Evolutionary conservation across 2,797 vertebrate genomes (phyloP).

Genomic region (Fundulus diaphanus): DNA sequence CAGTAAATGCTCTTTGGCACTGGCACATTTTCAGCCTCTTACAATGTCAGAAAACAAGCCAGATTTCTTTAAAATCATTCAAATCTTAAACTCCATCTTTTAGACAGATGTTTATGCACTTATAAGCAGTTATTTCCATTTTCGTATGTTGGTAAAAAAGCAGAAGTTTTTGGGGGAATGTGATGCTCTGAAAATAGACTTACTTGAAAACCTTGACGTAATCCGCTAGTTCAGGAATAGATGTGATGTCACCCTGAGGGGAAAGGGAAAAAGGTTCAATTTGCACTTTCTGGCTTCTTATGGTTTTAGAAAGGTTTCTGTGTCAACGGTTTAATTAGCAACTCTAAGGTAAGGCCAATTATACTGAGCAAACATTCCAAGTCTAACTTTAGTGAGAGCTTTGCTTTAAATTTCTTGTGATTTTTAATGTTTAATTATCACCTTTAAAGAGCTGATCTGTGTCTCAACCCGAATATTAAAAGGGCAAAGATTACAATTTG

Average conservation of each 20-base stretch:
- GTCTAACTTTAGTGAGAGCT: not conserved
- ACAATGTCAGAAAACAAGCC: slow-evolving; percentile 50
- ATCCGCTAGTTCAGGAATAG: slow-evolving; percentile 98
- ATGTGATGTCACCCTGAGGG: slow-evolving; percentile 96
- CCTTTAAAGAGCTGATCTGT: not conserved
- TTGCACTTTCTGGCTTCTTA: not conserved
- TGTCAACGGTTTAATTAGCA: not conserved
- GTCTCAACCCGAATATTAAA: not conserved
- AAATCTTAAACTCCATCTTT: slow-evolving; percentile 23
- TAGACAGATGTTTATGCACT: slow-evolving; percentile 27
- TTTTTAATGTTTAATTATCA: slow-evolving; percentile 10
- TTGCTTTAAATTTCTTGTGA: slow-evolving; percentile 11
- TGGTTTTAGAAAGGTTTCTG: not conserved
- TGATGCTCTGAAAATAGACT: slow-evolving; percentile 73
- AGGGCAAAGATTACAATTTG: not conserved
- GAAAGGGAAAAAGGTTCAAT: slow-evolving; percentile 27
- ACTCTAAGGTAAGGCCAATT: not conserved
- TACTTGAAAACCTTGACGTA: slow-evolving; percentile 99
- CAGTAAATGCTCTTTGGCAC: slow-evolving; percentile 45
- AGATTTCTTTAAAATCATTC: slow-evolving; percentile 13
- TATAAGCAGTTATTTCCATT: not conserved
- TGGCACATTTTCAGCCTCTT: slow-evolving; percentile 23
- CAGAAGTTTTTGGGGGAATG: not conserved
- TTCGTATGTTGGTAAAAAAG: slow-evolving; percentile 12
- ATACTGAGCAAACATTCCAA: not conserved